phyloP scores from a whole-genome alignment of 2,113 vertebrate genomes.

The Tachycineta bicolor region DNA sequence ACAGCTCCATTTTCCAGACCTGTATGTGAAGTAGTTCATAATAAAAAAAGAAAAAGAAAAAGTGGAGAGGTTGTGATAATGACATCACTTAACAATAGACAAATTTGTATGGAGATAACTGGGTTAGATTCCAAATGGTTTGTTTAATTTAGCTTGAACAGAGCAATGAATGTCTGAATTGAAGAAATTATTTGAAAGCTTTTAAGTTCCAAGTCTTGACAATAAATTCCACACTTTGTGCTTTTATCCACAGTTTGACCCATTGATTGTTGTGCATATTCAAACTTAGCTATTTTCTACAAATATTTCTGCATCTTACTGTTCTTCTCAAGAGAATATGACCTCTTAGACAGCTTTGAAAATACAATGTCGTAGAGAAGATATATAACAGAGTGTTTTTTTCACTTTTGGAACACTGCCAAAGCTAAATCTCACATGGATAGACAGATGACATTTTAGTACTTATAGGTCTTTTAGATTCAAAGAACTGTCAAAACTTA shows the following conservation, averaged over 20 bases:
- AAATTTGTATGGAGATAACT: not conserved
- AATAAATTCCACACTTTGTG: not conserved
- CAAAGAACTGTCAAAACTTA: conserved; percentile 62
- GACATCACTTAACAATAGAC: not conserved
- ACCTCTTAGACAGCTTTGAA: conserved; percentile 24
- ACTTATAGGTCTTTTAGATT: conserved; percentile 44
- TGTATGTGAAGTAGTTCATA: not conserved
- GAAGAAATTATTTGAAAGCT: conserved; percentile 19
- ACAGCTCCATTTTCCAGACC: not conserved
- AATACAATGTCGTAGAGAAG: conserved; percentile 35
- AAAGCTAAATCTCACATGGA: conserved; percentile 50
- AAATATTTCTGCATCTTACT: not conserved
- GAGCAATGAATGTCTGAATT: conserved; percentile 11
- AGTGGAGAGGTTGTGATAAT: not conserved
- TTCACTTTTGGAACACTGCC: conserved; percentile 63
- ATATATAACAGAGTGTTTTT: not conserved
- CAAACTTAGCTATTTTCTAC: not conserved
- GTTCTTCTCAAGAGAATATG: not conserved
- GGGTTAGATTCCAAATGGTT: not conserved
- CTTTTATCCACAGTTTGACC: conserved; percentile 16
- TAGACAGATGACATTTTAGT: conserved; percentile 62
- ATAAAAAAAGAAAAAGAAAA: not conserved
- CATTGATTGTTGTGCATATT: not conserved
- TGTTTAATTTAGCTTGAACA: conserved; percentile 5
- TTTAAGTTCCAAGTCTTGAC: not conserved